Base-by-base conservation (phyloP, 2,888 invertebrate genomes). In the Hecatera dysodea region DNA sequence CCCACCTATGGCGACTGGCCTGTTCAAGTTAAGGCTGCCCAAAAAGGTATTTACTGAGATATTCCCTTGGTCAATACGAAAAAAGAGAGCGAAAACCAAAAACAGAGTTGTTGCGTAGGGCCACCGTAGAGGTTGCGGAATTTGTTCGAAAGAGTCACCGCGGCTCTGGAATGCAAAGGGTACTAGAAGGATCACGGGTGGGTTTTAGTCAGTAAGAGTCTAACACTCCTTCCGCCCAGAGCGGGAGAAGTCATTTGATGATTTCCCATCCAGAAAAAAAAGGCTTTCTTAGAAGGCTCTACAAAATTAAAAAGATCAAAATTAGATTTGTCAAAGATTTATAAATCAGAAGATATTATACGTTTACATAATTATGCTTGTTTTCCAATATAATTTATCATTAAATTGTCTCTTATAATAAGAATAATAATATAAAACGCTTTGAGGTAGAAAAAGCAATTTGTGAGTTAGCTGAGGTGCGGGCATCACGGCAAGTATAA, bases 11-110 rank as follows among this genome's bases (percentile, higher is more conserved):
- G 46, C 67, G 67, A 77, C 24, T 50, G n/a, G 15, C 42, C 36
- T 50, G 39, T 69, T 56, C 56, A 48, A 69, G 46, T 77, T 48
- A 68, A 50, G 12, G 12, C 27, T 69, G 19, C 33, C 12, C 7
- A 15, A 56, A 70, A 72, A 42, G 48, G 70, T 27, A 42, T 44
- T 72, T 33, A 11, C n/a, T 48, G 17, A 76, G 17, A 71, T 42
- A 70, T 39, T 36, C 19, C 8, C 17, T 53, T 36, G 29, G 12
- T 46, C 12, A 29, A 67, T 46, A 42, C 55, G n/a, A 33, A 72
- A 75, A 72, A 48, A 36, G 73, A 50, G 12, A 22, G 15, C 12
- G 6, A 36, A 69, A 29, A n/a, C 19, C 27, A 70, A 55, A 50
- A 72, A 50, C 33, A 7, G 33, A 44, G 27, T 36, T 44, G 11